Evolutionary conservation across 2,888 invertebrate genomes (phyloP), one percentile per base, ranked within the genome.

Genomic region (Drosophila neotestacea): DNA sequence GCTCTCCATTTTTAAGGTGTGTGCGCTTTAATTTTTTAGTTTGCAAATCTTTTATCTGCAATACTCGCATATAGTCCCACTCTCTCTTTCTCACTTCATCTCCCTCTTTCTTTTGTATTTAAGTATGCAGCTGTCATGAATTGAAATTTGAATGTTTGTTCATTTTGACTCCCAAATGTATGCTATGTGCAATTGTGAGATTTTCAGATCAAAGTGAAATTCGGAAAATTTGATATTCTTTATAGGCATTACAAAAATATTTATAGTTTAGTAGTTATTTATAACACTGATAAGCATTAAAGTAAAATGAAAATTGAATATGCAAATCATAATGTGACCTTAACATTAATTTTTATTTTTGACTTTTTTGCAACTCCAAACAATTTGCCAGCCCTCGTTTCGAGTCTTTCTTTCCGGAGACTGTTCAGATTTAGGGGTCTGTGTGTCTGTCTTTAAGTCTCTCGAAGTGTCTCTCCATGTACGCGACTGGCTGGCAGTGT

Each of bases 1-100:
- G 55, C 34, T 61, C 42, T 50, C 39, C 60, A 60, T 48, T 61
- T 79, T 79, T 71, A 71, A 77, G 77, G 77, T 71, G 77, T 79
- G 77, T 66, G 44, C 41, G 59, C 30, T 64, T 79, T 75, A 63
- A 61, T 55, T 62, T 52, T 73, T 69, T 55, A 50, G 47, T 75
- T 64, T 69, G 34, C 16, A 74, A 64, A 44, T 70, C 61, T 51
- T 77, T 79, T 67, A 74, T 70, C 54, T 75, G 64, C 41, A 47
- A 39, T 41, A 47, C 13, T 28, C 41, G 64, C 22, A 11, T 11
- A 44, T 51, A 50, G 36, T 64, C 54, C 30, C 36, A 28, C 44
- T 42, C 16, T 34, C 16, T 30, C 54, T 39, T 5, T 36, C 11
- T 48, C 39, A 30, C 6, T 46, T 13, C 13, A 41, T 51, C 41